Evolutionary conservation across 30 jellyfish, hydroid and myxozoan species (phyloP), one percentile per base, ranked within the genome.

Genomic region (Morbakka virulenta): DNA sequence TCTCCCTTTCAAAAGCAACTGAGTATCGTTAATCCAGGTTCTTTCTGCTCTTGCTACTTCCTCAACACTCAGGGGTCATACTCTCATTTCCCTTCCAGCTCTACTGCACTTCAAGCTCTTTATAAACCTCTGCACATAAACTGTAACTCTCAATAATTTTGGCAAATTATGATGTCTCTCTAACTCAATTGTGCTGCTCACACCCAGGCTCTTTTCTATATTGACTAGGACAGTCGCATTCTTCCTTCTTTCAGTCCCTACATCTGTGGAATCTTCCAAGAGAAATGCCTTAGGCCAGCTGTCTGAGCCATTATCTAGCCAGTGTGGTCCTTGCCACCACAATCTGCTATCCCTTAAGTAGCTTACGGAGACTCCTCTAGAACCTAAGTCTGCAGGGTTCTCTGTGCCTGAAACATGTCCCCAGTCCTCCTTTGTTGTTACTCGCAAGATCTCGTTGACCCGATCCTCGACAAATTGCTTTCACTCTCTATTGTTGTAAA

Each of bases 241-340:
- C 78, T 76, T 61, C 74, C 30, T 72, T 48, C 35, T 76, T 23
- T 76, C 87, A 17, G 31, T 35, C 22, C 67, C 47, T 36, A 76
- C 79, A 22, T 76, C 87, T 14, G 50, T 24, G 23, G 79, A 32
- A 13, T 76, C 87, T 24, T 63, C 80, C 63, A 63, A 25, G 32
- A 41, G 67, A 17, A 36, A 67, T 9, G 57, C 22, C 28, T 34
- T 47, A 20, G 87, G 87, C 87, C 80, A 57, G 12, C 71, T 26
- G 12, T 61, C 71, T 35, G 61, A 30, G 1, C 87, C 87, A 50
- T 35, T 36, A 28, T 41, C 28, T 33, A 76, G 34, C 89, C 89
- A 78, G 25, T 78, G 29, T n/a, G 80, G 89, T 2, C 75, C 89
- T 32, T 67, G 65, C 89, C 74, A 78, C 89, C 89, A 78, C 50